Evolutionary conservation across 2,888 invertebrate genomes (phyloP).

Genomic region (Drosophila mimica): DNA sequence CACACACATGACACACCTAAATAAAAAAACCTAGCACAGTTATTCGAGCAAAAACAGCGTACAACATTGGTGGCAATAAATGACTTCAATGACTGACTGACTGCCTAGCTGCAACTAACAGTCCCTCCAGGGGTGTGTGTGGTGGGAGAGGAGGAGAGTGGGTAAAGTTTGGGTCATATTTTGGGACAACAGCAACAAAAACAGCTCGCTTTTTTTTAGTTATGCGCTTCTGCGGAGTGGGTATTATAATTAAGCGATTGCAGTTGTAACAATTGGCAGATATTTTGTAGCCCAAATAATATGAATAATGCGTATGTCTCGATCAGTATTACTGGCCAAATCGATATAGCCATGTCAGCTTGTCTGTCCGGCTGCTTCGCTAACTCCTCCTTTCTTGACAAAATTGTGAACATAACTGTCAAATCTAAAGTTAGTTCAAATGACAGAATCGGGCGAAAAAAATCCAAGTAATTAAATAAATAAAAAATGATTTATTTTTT

Average conservation of each 20-base stretch:
- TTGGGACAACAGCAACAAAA: slow-evolving; percentile 40
- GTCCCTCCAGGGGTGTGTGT: slow-evolving; percentile 1
- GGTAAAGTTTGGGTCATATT: slow-evolving; percentile 53
- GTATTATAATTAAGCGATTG: neutral
- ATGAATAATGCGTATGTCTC: neutral
- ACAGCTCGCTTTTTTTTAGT: neutral
- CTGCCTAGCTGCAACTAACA: slow-evolving; percentile 52
- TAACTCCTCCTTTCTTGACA: no score
- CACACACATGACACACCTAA: slow-evolving; percentile 8
- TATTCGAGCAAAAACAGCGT: slow-evolving; percentile 32
- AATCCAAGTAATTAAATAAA: no score
- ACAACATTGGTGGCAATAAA: slow-evolving; percentile 79
- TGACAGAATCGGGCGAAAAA: no score
- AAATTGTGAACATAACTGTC: no score
- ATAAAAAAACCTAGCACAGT: slow-evolving; percentile 22
- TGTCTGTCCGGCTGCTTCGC: neutral
- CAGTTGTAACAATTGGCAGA: neutral
- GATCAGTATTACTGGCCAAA: neutral
- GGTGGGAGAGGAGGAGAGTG: neutral
- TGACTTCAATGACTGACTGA: slow-evolving; percentile 79
- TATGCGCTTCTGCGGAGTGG: neutral
- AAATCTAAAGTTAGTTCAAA: no score
- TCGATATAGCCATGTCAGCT: neutral
- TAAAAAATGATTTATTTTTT: no score
- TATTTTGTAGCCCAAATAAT: neutral